phyloP scores from a whole-genome alignment of 2,888 invertebrate genomes.

The Priocnemis perturbator region DNA sequence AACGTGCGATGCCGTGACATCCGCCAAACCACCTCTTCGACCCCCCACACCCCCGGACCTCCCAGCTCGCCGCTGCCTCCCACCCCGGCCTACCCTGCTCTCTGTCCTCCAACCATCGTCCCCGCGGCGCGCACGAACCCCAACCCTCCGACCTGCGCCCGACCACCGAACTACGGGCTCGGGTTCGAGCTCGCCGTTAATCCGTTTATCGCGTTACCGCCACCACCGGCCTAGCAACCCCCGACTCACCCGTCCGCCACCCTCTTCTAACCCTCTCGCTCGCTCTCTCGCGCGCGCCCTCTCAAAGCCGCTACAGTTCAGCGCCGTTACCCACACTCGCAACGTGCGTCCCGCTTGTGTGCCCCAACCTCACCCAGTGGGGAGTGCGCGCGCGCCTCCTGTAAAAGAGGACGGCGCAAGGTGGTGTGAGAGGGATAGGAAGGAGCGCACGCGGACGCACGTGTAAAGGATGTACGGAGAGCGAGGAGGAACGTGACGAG shows the following conservation, averaged over 20 bases:
- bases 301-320: slow-evolving; percentile 30
- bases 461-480: not conserved
- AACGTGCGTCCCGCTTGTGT: slow-evolving; percentile 6
- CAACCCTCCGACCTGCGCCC: slow-evolving; percentile 55
- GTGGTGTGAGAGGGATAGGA: slow-evolving; percentile 13
- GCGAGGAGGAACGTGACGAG: slow-evolving; percentile 4
- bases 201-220: slow-evolving; percentile 75
- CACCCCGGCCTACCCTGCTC: slow-evolving; percentile 34
- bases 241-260: slow-evolving; percentile 28
- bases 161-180: slow-evolving; percentile 65
- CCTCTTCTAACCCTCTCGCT: slow-evolving; percentile 2
- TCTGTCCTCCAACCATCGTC: slow-evolving; percentile 26
- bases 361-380: slow-evolving; percentile 15
- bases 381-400: slow-evolving; percentile 4
- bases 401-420: slow-evolving; percentile 25
- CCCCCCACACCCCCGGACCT: slow-evolving; percentile 26
- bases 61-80: slow-evolving; percentile 10
- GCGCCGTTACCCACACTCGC: slow-evolving; percentile 41
- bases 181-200: slow-evolving; percentile 70
- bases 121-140: slow-evolving; percentile 32
- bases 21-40: slow-evolving; percentile 53
- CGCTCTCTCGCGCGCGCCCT: slow-evolving; percentile 10
- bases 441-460: not conserved
- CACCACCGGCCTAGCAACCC: slow-evolving; percentile 64
- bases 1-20: slow-evolving; percentile 70